phyloP scores from a whole-genome alignment of 2,888 invertebrate genomes.

The Ophioninae sp. region DNA sequence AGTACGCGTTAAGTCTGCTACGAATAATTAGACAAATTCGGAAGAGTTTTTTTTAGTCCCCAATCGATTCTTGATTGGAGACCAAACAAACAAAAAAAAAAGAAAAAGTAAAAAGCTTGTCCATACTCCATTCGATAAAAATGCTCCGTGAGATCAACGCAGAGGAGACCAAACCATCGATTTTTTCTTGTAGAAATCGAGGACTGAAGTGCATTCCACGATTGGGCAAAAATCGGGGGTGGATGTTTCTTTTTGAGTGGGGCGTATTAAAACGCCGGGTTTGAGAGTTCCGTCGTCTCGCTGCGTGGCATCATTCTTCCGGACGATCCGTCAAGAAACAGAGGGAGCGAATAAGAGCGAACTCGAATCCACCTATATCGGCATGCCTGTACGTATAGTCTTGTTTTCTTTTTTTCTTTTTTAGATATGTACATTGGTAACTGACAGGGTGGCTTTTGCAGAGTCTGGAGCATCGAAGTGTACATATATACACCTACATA shows the following conservation, averaged over 20 bases:
- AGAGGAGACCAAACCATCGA: too few species aligned
- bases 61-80: neutral
- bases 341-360: slow-evolving; percentile 2
- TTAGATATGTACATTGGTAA: neutral
- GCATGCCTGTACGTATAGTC: neutral
- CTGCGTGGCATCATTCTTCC: slow-evolving; percentile 9
- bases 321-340: slow-evolving; percentile 28
- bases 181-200: neutral
- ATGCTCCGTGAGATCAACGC: neutral
- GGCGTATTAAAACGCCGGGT: slow-evolving; percentile 43
- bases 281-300: neutral
- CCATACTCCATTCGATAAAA: neutral
- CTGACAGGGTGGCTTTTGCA: slow-evolving; percentile 22
- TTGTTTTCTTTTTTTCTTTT: neutral
- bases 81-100: neutral
- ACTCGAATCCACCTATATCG: neutral
- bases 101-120: neutral
- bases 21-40: neutral
- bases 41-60: neutral
- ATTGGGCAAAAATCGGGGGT: neutral
- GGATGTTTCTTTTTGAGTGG: slow-evolving; percentile 44
- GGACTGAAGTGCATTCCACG: neutral
- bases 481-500: slow-evolving; percentile 62
- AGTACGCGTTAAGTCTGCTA: slow-evolving; percentile 2
- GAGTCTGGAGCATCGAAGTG: slow-evolving; percentile 65